Base-by-base conservation (phyloP, 2,797 vertebrate genomes). In the Ataeniobius toweri region DNA sequence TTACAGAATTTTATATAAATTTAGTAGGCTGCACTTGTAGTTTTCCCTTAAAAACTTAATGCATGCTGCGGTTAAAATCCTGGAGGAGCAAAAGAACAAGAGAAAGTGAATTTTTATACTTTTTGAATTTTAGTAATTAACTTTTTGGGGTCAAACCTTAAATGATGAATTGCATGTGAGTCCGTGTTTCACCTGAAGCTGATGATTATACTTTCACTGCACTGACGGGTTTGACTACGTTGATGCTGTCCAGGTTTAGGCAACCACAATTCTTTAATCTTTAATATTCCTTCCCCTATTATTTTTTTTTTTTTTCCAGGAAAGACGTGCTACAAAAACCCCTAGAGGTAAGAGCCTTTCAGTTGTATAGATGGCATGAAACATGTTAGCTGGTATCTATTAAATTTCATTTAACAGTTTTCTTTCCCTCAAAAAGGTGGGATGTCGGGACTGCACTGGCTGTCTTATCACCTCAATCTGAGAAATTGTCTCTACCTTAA, bases 141-240 rank as follows among this genome's bases (percentile, higher is more conserved):
- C 18, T 48, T 80, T 44, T 22, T 20, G 16, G 8, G 26, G 86
- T 91, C 90, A 88, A 93, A 91, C 92, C 88, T 81, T 50, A 28
- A 59, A 88, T 96, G 94, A 95, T 95, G 95, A 96, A 6, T 84
- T 94, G 94, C 94, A 91, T 88, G 90, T 93, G 83, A 91, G 94
- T 96, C 94, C 93, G 94, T 95, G 95, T 95, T 96, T 95, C 93
- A 94, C 79, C 92, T 93, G 94, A 95, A 91, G 5, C 83, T 87
- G 39, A 73, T 95, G 94, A 95, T 95, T 94, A 93, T 73, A 71
- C 65, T 71, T 81, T 90, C 74, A 94, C 92, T 90, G 90, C 93
- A 73, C 94, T 95, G 93, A 95, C 78, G 76, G 88, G 93, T 92
- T 94, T 93, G 93, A 88, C 85, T 0, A 0, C 0, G 1, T 8